Evolutionary conservation across 2,113 vertebrate species (phyloP).

Genomic region (Ctenodactylus gundi): DNA sequence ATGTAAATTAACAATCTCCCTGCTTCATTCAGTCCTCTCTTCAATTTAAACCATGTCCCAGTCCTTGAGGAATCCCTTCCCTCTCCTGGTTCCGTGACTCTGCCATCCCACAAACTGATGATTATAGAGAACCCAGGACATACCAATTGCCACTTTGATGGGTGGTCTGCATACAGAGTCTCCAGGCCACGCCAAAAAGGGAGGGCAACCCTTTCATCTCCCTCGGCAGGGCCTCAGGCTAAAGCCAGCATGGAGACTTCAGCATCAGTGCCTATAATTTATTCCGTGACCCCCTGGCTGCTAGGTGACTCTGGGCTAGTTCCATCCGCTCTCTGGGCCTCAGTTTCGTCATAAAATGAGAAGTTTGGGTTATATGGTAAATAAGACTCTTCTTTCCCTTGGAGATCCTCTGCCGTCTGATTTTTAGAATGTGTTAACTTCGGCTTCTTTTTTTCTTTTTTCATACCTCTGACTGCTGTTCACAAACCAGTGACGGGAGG

Average conservation of each 20-base stretch:
- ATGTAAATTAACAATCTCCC: background rate
- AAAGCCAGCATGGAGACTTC: background rate
- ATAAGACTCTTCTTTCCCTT: background rate
- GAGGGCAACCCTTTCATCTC: conserved; percentile 34
- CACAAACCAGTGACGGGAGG: conserved; percentile 29
- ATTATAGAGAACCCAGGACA: background rate
- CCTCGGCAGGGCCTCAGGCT: background rate
- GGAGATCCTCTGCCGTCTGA: background rate
- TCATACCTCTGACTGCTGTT: background rate
- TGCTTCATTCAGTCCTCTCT: background rate
- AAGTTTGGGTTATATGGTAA: background rate
- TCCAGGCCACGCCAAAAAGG: background rate
- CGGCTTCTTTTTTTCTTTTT: background rate
- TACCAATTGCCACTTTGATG: conserved; percentile 21
- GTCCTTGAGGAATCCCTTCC: background rate
- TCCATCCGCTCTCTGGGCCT: background rate
- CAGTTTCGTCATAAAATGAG: conserved; percentile 11
- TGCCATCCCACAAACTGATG: background rate
- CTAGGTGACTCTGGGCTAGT: background rate
- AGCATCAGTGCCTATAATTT: background rate
- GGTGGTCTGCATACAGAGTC: background rate
- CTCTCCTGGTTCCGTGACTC: conserved; percentile 16
- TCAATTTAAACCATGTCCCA: background rate
- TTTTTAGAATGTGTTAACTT: background rate
- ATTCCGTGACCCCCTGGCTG: background rate